phyloP scores from a whole-genome alignment of 2,888 invertebrate species.

The Agrypnus murinus region DNA sequence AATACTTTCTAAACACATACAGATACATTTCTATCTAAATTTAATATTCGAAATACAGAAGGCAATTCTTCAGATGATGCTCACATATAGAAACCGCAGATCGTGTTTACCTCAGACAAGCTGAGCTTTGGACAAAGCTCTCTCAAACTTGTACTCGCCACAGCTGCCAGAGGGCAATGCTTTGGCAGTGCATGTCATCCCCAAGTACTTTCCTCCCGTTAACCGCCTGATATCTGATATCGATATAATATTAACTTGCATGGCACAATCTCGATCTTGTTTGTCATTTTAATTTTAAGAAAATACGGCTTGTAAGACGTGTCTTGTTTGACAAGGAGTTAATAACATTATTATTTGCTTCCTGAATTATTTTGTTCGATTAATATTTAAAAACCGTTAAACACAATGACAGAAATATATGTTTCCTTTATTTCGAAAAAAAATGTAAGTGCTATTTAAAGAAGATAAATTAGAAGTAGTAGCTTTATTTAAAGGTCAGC shows the following conservation, averaged over 20 bases:
- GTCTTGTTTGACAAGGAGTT: no score
- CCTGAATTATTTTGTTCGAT: no score
- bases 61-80: conserved; percentile 47
- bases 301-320: not conserved
- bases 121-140: conserved; percentile 57
- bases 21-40: conserved; percentile 27
- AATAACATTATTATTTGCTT: no score
- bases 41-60: conserved; percentile 38
- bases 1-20: no score
- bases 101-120: conserved; percentile 55
- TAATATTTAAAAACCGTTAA: no score
- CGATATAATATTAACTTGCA: conserved; percentile 32
- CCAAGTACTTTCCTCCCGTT: conserved; percentile 47
- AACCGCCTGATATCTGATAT: conserved; percentile 41
- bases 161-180: conserved; percentile 56
- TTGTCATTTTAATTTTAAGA: not conserved
- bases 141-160: conserved; percentile 55
- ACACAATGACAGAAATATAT: no score
- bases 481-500: not conserved
- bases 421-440: no score
- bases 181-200: conserved; percentile 57
- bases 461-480: no score
- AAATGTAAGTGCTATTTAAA: no score
- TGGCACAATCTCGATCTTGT: not conserved
- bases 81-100: conserved; percentile 56